These are phyloP conservation scores for Diplogasteroides magnus DNA, from an alignment of 1,140 invertebrate genomes.

Conservation along the genomic window DNA sequence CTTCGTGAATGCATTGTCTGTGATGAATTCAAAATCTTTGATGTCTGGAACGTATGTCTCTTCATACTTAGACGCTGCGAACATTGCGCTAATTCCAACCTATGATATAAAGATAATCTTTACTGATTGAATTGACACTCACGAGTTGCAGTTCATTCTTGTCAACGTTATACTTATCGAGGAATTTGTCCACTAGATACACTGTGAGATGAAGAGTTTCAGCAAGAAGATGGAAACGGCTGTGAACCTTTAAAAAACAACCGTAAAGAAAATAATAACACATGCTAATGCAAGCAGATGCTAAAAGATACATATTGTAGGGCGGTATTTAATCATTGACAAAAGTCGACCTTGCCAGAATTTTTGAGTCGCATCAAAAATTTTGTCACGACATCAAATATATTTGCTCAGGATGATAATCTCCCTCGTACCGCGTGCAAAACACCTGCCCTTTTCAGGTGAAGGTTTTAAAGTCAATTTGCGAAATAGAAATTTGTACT, in stretches of 20 bases:
- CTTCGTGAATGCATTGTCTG: constrained; percentile 27
- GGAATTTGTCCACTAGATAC: constrained; percentile 17
- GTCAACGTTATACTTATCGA: constrained; percentile 1
- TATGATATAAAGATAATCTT: background rate
- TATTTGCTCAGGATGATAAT: too few relatives aligned
- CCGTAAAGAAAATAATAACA: constrained; percentile 13
- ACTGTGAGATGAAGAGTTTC: constrained; percentile 27
- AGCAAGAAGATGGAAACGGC: constrained; percentile 21
- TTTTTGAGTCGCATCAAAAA: too few relatives aligned
- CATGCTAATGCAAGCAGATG: background rate
- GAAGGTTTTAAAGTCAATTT: too few relatives aligned
- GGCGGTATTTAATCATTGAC: too few relatives aligned
- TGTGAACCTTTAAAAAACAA: too few relatives aligned
- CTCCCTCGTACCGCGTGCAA: too few relatives aligned
- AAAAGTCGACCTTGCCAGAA: too few relatives aligned
- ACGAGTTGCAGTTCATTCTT: constrained; percentile 26
- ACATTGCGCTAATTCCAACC: background rate
- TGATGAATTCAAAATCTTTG: constrained; percentile 28
- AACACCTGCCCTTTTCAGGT: too few relatives aligned
- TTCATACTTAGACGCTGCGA: constrained; percentile 26
- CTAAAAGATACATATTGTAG: too few relatives aligned
- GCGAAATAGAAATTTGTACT: too few relatives aligned
- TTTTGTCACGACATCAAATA: too few relatives aligned
- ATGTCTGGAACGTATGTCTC: constrained; percentile 24
- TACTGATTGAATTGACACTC: constrained; percentile 20